These are phyloP conservation scores for Drosophila percnosoma DNA, from an alignment of 2,888 invertebrate genomes.

Conservation along the genomic window DNA sequence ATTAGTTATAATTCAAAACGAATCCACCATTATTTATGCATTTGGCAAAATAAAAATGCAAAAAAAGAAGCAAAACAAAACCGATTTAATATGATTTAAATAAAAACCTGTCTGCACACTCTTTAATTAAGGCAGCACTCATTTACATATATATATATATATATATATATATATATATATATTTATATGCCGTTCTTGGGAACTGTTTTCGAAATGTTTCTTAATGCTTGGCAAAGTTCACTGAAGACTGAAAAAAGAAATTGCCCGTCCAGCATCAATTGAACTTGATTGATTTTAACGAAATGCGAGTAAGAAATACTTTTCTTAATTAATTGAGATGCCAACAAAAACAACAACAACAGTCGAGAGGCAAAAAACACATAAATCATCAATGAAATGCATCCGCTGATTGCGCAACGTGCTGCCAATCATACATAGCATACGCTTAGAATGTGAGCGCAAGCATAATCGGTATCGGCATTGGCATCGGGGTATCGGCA, in stretches of 20 bases:
- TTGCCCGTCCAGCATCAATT: constrained; percentile 57
- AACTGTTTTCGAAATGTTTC: constrained; percentile 9
- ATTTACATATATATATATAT: background rate
- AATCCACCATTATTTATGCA: constrained; percentile 27
- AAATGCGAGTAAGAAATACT: constrained; percentile 55
- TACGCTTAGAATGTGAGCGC: constrained; percentile 32
- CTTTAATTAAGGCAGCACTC: constrained; percentile 43
- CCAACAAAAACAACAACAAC: constrained; percentile 27
- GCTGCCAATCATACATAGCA: constrained; percentile 33
- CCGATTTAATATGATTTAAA: constrained; percentile 33
- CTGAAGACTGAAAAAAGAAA: constrained; percentile 66
- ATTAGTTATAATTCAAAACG: constrained; percentile 21
- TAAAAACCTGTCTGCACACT: constrained; percentile 48
- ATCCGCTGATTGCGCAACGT: constrained; percentile 58
- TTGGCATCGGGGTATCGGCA: background rate
- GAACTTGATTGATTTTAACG: constrained; percentile 78
- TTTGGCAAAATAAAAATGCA: constrained; percentile 28
- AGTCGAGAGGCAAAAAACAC: constrained; percentile 1
- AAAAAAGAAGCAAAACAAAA: constrained; percentile 9
- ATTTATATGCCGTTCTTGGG: background rate
- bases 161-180: background rate
- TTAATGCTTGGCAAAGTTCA: constrained; percentile 67
- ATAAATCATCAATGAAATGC: constrained; percentile 60
- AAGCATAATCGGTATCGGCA: constrained; percentile 34
- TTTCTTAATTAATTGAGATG: constrained; percentile 64